These are phyloP conservation scores for Acrobasis consociella DNA, from an alignment of 2,888 invertebrate genomes.

Conservation along the genomic window DNA sequence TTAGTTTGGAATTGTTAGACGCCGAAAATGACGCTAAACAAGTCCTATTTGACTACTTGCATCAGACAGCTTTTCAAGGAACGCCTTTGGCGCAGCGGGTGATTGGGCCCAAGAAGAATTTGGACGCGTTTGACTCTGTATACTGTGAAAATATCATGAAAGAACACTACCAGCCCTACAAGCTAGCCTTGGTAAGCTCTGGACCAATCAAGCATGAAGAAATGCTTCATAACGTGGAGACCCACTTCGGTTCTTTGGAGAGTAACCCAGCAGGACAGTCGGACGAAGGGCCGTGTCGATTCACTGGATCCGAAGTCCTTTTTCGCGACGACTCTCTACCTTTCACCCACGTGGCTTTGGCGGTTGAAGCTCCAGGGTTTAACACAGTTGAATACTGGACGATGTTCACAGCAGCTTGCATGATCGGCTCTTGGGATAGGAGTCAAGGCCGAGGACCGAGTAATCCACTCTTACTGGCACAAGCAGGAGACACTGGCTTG, in stretches of 20 bases:
- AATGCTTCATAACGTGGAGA: constrained; percentile 88
- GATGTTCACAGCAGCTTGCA: constrained; percentile 95
- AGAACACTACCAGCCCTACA: constrained; percentile 91
- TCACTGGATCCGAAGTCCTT: constrained; percentile 93
- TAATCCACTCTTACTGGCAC: constrained; percentile 91
- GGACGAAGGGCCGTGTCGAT: constrained; percentile 83
- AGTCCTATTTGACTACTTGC: constrained; percentile 67
- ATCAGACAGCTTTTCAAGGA: constrained; percentile 70
- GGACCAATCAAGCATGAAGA: constrained; percentile 95
- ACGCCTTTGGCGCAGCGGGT: constrained; percentile 64
- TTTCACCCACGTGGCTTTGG: constrained; percentile 93
- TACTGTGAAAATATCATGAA: not conserved
- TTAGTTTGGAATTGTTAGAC: constrained; percentile 61
- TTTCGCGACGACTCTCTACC: constrained; percentile 95
- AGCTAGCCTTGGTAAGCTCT: constrained; percentile 96
- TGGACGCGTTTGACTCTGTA: constrained; percentile 72
- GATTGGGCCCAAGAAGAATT: constrained; percentile 87
- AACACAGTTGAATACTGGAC: constrained; percentile 94
- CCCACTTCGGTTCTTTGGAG: constrained; percentile 82
- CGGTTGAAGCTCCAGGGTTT: constrained; percentile 96
- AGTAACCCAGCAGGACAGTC: constrained; percentile 50
- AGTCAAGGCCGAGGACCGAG: constrained; percentile 93
- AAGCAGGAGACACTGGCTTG: constrained; percentile 84
- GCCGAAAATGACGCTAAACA: constrained; percentile 54
- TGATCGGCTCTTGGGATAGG: constrained; percentile 95